phyloP scores from a whole-genome alignment of 2,888 invertebrate genomes.

The Kuschelorhynchus macadamiae region DNA sequence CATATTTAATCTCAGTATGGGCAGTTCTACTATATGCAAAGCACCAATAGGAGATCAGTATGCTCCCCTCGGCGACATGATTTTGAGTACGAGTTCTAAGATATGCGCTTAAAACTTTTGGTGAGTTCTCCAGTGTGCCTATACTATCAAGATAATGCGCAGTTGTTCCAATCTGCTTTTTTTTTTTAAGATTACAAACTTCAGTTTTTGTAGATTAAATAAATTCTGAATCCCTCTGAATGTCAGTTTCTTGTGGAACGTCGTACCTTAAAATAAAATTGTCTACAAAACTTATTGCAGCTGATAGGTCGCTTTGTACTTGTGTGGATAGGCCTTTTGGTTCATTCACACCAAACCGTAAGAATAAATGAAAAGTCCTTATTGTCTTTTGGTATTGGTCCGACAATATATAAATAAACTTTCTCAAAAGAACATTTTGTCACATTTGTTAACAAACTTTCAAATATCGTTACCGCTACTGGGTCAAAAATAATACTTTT shows the following conservation, averaged over 20 bases:
- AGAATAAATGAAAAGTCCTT: too few species aligned
- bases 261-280: slow-evolving; percentile 31
- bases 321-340: too few species aligned
- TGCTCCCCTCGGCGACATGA: slow-evolving; percentile 33
- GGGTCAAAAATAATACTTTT: too few species aligned
- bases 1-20: slow-evolving; percentile 51
- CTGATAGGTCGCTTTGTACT: too few species aligned
- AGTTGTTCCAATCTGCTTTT: slow-evolving; percentile 44
- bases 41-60: slow-evolving; percentile 52
- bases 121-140: slow-evolving; percentile 17
- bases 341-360: too few species aligned
- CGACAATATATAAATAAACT: too few species aligned
- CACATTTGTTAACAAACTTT: too few species aligned
- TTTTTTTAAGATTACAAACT: slow-evolving; percentile 25
- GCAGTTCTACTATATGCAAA: slow-evolving; percentile 53
- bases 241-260: slow-evolving; percentile 29
- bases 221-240: slow-evolving; percentile 40
- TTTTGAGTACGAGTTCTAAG: neutral
- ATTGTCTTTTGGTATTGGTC: too few species aligned
- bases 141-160: slow-evolving; percentile 47
- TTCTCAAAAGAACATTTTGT: too few species aligned
- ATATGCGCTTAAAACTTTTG: slow-evolving; percentile 42
- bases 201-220: slow-evolving; percentile 36
- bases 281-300: too few species aligned
- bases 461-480: too few species aligned